Evolutionary conservation across 1,140 invertebrate genomes (phyloP).

Genomic region (Pomacea maculata): DNA sequence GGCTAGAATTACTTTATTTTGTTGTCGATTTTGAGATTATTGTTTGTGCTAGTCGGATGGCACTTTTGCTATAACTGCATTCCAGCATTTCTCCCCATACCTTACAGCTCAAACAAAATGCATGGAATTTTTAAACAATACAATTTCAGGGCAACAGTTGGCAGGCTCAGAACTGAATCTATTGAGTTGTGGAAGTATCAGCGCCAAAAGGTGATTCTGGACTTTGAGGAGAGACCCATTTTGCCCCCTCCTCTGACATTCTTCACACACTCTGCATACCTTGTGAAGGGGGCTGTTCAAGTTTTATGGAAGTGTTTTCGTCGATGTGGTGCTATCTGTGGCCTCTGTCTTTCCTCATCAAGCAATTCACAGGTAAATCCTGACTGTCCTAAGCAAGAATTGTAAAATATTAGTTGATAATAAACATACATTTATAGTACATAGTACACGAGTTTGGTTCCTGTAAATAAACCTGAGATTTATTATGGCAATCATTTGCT

Average conservation of each 20-base stretch:
- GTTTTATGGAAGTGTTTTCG: neutral
- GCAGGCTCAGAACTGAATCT: slow-evolving; percentile 58
- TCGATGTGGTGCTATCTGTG: neutral
- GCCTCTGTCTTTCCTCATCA: slow-evolving; percentile 19
- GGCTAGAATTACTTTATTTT: too few relatives aligned
- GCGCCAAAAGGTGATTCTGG: slow-evolving; percentile 65
- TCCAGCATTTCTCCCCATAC: too few relatives aligned
- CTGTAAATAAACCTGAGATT: too few relatives aligned
- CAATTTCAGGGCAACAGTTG: slow-evolving; percentile 56
- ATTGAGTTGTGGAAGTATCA: slow-evolving; percentile 68
- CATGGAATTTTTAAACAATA: too few relatives aligned
- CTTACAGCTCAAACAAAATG: too few relatives aligned
- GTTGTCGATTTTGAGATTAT: too few relatives aligned
- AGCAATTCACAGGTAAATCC: slow-evolving; percentile 44
- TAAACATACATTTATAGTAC: slow-evolving; percentile 15
- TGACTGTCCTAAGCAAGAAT: slow-evolving; percentile 35
- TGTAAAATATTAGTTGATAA: neutral
- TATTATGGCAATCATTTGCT: too few relatives aligned
- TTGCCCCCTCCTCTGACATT: slow-evolving; percentile 57
- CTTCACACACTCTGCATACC: slow-evolving; percentile 47
- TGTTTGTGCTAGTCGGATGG: too few relatives aligned
- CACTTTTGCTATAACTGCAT: too few relatives aligned
- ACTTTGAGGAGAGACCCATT: slow-evolving; percentile 64
- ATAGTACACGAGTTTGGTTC: too few relatives aligned
- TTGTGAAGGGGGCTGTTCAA: slow-evolving; percentile 11